A percentile compares a stretch with the other conserved stretches of the same genome.
These are phyloP conservation scores for Lobophora halterata DNA, from an alignment of 2,888 invertebrate genomes.

Conservation along the genomic window DNA sequence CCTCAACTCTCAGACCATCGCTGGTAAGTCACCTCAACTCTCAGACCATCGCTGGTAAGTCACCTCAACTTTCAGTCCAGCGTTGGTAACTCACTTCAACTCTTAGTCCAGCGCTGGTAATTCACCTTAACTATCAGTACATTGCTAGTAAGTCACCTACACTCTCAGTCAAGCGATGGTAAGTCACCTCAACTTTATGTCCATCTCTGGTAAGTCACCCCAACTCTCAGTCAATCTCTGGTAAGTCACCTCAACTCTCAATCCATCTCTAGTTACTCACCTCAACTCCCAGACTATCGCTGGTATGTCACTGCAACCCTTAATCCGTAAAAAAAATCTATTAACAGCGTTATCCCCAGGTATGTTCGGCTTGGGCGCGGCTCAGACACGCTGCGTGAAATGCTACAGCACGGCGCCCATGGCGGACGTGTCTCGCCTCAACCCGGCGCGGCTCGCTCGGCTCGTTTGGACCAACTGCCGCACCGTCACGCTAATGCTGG, in stretches of 20 bases:
- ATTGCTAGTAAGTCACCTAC: too few species aligned
- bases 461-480: constrained; percentile 97
- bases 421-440: constrained; percentile 91
- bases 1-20: too few species aligned
- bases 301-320: background rate
- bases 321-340: background rate
- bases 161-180: constrained; percentile 97
- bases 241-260: too few species aligned
- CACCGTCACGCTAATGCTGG: constrained; percentile 95
- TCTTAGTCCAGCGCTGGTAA: constrained; percentile 84
- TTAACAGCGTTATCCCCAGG: constrained; percentile 71
- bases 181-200: too few species aligned
- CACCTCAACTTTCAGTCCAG: too few species aligned
- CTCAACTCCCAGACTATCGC: too few species aligned
- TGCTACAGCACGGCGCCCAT: constrained; percentile 96
- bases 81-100: too few species aligned
- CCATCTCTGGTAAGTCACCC: too few species aligned
- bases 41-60: constrained; percentile 94
- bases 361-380: constrained; percentile 98
- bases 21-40: constrained; percentile 82
- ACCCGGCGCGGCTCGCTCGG: constrained; percentile 94
- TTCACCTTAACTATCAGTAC: too few species aligned
- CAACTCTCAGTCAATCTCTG: background rate
- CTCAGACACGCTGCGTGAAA: constrained; percentile 97
- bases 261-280: constrained; percentile 89